A percentile compares a stretch with the other conserved stretches of the same genome.
Conservation (phyloP, 2,888 invertebrate genomes). For the Yponomeuta malinellus region DNA sequence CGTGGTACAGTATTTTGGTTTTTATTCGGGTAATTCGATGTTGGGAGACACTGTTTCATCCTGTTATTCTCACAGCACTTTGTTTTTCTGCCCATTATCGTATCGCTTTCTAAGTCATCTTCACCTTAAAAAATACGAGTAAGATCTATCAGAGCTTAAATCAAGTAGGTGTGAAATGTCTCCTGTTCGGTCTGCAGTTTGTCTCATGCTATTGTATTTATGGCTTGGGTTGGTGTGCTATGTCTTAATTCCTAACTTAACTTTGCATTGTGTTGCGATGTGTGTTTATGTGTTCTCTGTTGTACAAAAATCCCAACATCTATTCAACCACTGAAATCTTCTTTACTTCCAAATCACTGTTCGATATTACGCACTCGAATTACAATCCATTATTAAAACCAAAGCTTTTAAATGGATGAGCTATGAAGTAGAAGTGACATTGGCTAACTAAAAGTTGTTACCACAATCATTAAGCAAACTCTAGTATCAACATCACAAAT, state of each 20-base stretch:
- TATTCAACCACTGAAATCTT: background rate
- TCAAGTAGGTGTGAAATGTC: background rate
- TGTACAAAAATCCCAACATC: background rate
- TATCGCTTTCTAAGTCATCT: too few species aligned
- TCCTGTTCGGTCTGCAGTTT: background rate
- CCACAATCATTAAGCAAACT: background rate
- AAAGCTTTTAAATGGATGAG: background rate
- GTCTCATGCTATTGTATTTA: constrained; percentile 13
- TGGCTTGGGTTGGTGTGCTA: constrained; percentile 40
- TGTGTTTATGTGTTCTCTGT: constrained; percentile 65
- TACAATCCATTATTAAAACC: background rate
- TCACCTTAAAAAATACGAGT: too few species aligned
- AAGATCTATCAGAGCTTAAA: too few species aligned
- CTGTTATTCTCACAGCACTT: background rate
- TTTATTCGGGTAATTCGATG: too few species aligned
- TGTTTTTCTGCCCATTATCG: background rate
- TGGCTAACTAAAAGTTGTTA: background rate
- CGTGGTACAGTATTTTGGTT: too few species aligned
- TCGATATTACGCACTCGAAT: background rate
- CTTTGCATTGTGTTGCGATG: constrained; percentile 62
- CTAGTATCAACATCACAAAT: too few species aligned
- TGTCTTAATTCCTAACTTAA: constrained; percentile 26
- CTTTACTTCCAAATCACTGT: background rate
- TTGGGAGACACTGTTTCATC: background rate
- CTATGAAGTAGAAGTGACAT: background rate